Percentiles rank a stretch among this genome's conserved stretches.
Conservation (phyloP, 2,797 vertebrate genomes). For the Diglossa cyanea region DNA sequence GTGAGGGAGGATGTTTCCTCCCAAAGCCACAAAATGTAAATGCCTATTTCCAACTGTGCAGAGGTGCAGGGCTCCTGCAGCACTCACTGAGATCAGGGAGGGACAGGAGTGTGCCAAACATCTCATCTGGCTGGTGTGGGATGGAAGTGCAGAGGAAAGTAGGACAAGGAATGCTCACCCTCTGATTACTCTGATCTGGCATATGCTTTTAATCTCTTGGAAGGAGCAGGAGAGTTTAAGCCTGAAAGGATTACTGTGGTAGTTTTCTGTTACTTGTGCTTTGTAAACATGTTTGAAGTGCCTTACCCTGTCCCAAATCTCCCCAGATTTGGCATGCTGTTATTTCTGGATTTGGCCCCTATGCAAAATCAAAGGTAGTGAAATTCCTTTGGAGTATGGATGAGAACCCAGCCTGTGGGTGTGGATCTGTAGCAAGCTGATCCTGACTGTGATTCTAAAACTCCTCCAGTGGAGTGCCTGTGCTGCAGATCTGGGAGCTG, state of each 20-base stretch:
- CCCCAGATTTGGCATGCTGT: not conserved
- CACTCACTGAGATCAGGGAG: not conserved
- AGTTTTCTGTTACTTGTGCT: not conserved
- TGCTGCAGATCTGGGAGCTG: not conserved
- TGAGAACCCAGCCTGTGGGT: not conserved
- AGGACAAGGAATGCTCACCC: not conserved
- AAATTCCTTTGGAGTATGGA: not conserved
- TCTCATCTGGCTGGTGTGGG: not conserved
- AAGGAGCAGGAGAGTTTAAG: not conserved
- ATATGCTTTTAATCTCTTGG: not conserved
- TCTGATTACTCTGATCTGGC: not conserved
- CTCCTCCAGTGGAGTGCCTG: not conserved
- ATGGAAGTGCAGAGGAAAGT: not conserved
- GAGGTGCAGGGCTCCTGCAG: not conserved
- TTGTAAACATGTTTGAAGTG: not conserved
- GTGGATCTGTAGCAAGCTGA: not conserved
- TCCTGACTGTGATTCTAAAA: not conserved
- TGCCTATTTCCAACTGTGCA: not conserved
- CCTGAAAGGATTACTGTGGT: not conserved
- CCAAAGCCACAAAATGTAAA: not conserved
- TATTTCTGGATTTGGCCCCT: not conserved
- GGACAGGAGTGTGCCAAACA: not conserved
- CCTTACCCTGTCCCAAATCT: not conserved
- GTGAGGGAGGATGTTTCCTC: not conserved
- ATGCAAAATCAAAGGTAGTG: not conserved